These are phyloP conservation scores for Temnothorax rugatulus DNA, from an alignment of 2,888 invertebrate species.

Conservation along the genomic window DNA sequence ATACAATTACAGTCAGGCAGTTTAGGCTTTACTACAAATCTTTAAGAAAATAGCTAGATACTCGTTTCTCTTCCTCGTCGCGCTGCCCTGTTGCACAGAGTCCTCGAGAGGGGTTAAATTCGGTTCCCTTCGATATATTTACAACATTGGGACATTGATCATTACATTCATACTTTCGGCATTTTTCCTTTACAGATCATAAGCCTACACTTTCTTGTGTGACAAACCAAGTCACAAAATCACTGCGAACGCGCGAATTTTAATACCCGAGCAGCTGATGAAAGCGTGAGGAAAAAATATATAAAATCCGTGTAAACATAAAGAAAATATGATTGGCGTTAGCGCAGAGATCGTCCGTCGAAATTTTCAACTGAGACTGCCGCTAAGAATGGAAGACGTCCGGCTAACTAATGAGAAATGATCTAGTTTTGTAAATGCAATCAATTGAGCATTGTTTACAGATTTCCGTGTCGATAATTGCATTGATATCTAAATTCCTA, in stretches of 20 bases:
- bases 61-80: slow-evolving; percentile 40
- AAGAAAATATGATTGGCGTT: slow-evolving; percentile 5
- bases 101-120: slow-evolving; percentile 32
- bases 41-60: slow-evolving; percentile 71
- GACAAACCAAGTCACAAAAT: neutral
- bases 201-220: neutral
- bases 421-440: slow-evolving; percentile 63
- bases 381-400: slow-evolving; percentile 61
- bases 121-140: slow-evolving; percentile 53
- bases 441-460: slow-evolving; percentile 50
- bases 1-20: slow-evolving; percentile 61
- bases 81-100: slow-evolving; percentile 48
- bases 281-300: neutral
- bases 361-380: slow-evolving; percentile 6
- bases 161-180: slow-evolving; percentile 54
- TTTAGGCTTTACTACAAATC: slow-evolving; percentile 70
- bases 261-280: neutral
- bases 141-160: slow-evolving; percentile 43
- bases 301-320: neutral
- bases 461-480: slow-evolving; percentile 25
- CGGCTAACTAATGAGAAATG: slow-evolving; percentile 48
- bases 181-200: slow-evolving; percentile 12
- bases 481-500: slow-evolving; percentile 34
- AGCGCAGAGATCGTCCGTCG: neutral
- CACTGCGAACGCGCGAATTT: neutral